phyloP scores from a whole-genome alignment of 2,888 invertebrate species.

The Dasysyrphus albostriatus region DNA sequence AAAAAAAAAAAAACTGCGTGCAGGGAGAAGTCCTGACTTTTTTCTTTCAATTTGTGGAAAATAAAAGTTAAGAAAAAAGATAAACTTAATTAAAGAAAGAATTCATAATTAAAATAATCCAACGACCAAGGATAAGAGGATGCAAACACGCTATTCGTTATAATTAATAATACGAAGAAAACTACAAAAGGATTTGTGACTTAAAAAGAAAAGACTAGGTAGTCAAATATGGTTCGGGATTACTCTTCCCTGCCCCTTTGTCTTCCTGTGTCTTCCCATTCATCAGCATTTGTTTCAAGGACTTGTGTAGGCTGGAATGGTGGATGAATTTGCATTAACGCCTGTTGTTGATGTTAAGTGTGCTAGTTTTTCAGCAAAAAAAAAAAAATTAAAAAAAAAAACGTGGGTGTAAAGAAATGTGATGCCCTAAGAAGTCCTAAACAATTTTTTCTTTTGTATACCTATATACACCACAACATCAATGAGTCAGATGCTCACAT shows the following conservation, averaged over 20 bases:
- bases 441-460: constrained; percentile 5
- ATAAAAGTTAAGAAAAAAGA: too few species aligned
- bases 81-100: neutral
- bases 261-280: neutral
- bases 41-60: constrained; percentile 2
- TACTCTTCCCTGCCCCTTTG: neutral
- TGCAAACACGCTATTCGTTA: constrained; percentile 29
- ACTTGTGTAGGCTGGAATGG: constrained; percentile 4
- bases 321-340: constrained; percentile 6
- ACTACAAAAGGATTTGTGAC: constrained; percentile 2
- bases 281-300: constrained; percentile 61
- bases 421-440: constrained; percentile 3
- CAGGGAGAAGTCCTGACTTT: constrained; percentile 25
- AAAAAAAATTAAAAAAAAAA: neutral
- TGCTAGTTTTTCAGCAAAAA: constrained; percentile 17
- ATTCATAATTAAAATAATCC: constrained; percentile 22
- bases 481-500: constrained; percentile 57
- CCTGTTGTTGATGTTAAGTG: constrained; percentile 1
- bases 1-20: constrained; percentile 16
- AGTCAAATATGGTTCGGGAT: constrained; percentile 9
- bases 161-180: neutral
- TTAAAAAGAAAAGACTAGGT: constrained; percentile 38
- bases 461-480: neutral
- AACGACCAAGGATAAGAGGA: constrained; percentile 43
- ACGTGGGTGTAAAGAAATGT: constrained; percentile 27